Conservation (phyloP, 2,113 vertebrate genomes). For the Malaclemys terrapin region DNA sequence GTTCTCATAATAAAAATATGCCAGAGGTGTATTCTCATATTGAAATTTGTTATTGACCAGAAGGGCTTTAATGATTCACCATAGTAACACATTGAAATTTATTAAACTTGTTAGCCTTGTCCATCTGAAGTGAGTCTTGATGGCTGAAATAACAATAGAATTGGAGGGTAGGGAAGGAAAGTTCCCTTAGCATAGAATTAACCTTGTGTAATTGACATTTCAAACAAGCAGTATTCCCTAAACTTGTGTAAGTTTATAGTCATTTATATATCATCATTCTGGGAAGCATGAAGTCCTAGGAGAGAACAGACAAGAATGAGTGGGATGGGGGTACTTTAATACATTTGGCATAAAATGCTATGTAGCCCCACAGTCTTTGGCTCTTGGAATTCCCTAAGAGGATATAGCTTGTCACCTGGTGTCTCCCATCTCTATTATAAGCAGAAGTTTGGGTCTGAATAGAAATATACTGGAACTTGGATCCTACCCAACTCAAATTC, state of each 20-base stretch:
- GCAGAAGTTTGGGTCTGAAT: neutral
- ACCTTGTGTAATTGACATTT: neutral
- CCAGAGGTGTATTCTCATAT: neutral
- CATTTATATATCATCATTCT: fast-evolving
- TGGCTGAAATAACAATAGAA: neutral
- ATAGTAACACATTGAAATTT: neutral
- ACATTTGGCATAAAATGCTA: neutral
- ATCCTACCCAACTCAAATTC: neutral
- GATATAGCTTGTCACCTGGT: neutral
- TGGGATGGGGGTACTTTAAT: neutral
- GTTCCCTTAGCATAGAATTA: neutral
- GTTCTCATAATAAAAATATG: neutral
- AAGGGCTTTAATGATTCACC: neutral
- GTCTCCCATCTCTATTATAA: neutral
- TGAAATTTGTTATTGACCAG: neutral
- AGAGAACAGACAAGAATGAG: neutral
- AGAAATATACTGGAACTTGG: neutral
- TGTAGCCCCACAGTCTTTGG: neutral
- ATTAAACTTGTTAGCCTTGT: neutral
- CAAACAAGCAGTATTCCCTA: neutral
- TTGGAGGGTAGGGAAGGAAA: neutral
- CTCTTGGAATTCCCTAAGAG: fast-evolving
- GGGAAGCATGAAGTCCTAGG: neutral
- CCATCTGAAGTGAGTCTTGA: neutral
- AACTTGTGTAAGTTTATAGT: neutral